phyloP scores from a whole-genome alignment of 1,140 invertebrate genomes.

The Euschistus heros region DNA sequence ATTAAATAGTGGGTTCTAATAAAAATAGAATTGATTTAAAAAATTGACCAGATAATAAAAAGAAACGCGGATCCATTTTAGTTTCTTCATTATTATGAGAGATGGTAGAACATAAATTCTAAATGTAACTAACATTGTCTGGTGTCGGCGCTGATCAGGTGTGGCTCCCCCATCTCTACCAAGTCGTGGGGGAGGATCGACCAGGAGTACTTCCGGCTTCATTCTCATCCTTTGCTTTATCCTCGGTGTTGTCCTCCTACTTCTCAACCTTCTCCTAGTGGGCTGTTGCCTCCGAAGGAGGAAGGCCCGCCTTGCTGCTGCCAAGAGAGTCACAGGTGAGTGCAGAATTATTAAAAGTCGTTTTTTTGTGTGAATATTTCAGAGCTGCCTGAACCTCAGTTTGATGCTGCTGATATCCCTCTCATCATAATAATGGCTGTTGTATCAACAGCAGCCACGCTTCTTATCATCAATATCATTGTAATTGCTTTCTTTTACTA shows the following conservation, averaged over 20 bases:
- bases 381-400: constrained; percentile 45
- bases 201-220: constrained; percentile 33
- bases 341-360: not conserved
- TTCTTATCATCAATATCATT: constrained; percentile 68
- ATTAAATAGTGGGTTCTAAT: too few relatives aligned
- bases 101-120: not conserved
- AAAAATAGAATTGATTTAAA: too few relatives aligned
- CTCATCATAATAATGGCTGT: constrained; percentile 72
- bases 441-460: constrained; percentile 61
- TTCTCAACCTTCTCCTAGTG: constrained; percentile 74
- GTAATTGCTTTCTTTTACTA: constrained; percentile 76
- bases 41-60: too few relatives aligned
- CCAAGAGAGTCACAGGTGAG: constrained; percentile 23
- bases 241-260: constrained; percentile 55
- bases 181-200: constrained; percentile 25
- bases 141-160: constrained; percentile 24
- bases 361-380: constrained; percentile 3
- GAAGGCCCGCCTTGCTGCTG: constrained; percentile 29
- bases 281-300: constrained; percentile 73
- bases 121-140: constrained; percentile 16
- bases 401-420: constrained; percentile 54
- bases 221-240: constrained; percentile 63
- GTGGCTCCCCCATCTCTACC: constrained; percentile 28
- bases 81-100: not conserved
- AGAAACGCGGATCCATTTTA: too few relatives aligned